Evolutionary conservation across 2,113 vertebrate species (phyloP).

Genomic region (Anarhynchus alexandrinus): DNA sequence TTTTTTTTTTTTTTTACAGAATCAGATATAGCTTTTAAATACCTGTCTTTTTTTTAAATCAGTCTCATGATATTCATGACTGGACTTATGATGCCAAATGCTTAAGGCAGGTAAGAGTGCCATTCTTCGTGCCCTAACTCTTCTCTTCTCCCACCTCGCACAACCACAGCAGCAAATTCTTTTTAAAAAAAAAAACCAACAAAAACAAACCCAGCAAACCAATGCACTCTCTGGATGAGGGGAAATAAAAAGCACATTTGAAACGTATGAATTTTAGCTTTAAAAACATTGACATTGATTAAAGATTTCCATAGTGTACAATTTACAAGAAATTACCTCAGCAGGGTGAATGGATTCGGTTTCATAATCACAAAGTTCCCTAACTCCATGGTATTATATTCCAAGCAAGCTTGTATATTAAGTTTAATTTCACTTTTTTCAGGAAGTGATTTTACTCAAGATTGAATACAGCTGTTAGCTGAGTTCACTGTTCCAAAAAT

Average conservation of each 20-base stretch:
- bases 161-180: neutral
- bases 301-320: slow-evolving; percentile 60
- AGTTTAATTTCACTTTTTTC: slow-evolving; percentile 75
- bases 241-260: slow-evolving; percentile 49
- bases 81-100: neutral
- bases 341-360: slow-evolving; percentile 57
- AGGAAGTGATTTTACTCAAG: slow-evolving; percentile 73
- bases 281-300: slow-evolving; percentile 63
- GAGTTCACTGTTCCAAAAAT: slow-evolving; percentile 64
- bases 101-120: neutral
- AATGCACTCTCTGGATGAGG: neutral
- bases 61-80: neutral
- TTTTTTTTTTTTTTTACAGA: neutral
- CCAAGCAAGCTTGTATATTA: slow-evolving; percentile 65
- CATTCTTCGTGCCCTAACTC: neutral
- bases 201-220: neutral
- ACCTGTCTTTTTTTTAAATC: neutral
- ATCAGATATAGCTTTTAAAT: neutral
- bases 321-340: slow-evolving; percentile 75
- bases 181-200: neutral
- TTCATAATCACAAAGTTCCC: slow-evolving; percentile 73
- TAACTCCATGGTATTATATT: slow-evolving; percentile 58
- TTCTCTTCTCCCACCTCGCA: neutral
- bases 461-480: slow-evolving; percentile 77
- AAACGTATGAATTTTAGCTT: slow-evolving; percentile 50